phyloP scores from a whole-genome alignment of 2,113 vertebrate genomes.

The Trachemys scripta region DNA sequence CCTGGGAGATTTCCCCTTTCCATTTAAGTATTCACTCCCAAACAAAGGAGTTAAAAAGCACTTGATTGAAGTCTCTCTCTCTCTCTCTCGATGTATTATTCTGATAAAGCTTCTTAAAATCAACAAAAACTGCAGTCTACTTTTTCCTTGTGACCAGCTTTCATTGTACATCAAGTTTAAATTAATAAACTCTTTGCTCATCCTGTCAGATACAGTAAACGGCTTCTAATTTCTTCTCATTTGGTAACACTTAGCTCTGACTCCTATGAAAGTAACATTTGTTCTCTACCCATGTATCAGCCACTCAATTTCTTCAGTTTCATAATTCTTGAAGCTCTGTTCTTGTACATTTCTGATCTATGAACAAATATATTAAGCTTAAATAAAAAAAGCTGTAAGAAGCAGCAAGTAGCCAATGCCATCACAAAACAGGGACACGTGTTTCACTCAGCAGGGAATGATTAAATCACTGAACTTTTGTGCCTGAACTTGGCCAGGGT shows the following conservation, averaged over 20 bases:
- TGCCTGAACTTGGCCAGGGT: not conserved
- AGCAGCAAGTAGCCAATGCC: not conserved
- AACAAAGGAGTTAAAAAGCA: too few relatives aligned
- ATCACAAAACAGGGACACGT: not conserved
- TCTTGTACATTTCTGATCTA: not conserved
- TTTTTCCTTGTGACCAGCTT: not conserved
- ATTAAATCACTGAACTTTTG: not conserved
- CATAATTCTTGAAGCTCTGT: not conserved
- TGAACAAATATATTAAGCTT: not conserved
- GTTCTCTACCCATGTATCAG: not conserved
- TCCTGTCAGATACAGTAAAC: not conserved
- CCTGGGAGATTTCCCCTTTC: not conserved
- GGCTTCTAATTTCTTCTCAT: not conserved
- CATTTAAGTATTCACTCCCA: not conserved
- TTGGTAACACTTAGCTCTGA: not conserved
- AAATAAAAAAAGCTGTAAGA: not conserved
- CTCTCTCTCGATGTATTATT: accelerated
- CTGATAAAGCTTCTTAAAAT: not conserved
- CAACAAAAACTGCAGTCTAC: not conserved
- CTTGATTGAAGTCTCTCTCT: not conserved
- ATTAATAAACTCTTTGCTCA: not conserved
- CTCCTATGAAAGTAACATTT: not conserved
- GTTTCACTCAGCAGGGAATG: not conserved
- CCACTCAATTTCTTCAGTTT: not conserved
- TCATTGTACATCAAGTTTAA: not conserved